Conservation (phyloP, 2,888 invertebrate genomes). For the Deilephila porcellus region DNA sequence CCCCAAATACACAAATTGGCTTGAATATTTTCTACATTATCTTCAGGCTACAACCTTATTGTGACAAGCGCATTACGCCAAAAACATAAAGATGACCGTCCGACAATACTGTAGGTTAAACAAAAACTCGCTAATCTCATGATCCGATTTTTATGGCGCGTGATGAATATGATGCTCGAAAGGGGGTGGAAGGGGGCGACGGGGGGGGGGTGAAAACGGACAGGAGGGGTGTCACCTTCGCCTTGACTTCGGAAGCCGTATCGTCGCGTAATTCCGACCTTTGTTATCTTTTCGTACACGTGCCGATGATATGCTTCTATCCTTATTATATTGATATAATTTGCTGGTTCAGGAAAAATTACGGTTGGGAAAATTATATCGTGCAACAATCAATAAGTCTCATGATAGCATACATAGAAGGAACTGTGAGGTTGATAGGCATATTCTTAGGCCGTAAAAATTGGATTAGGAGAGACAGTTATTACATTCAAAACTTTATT, state of each 20-base stretch:
- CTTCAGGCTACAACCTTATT: background rate
- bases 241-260: constrained; percentile 23
- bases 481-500: no score
- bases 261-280: background rate
- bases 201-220: background rate
- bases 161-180: background rate
- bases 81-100: background rate
- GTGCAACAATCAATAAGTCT: no score
- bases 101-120: background rate
- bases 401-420: no score
- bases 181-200: background rate
- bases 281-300: background rate
- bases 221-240: constrained; percentile 12
- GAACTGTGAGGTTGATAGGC: no score
- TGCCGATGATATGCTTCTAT: background rate
- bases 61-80: background rate
- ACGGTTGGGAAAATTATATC: no score
- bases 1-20: background rate
- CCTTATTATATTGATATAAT: no score
- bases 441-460: no score
- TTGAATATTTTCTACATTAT: background rate
- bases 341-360: no score
- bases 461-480: no score
- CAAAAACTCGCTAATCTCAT: constrained; percentile 12
- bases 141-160: constrained; percentile 17